Base-by-base conservation (phyloP, 2,797 vertebrate genomes). In the Heliangelus exortis region DNA sequence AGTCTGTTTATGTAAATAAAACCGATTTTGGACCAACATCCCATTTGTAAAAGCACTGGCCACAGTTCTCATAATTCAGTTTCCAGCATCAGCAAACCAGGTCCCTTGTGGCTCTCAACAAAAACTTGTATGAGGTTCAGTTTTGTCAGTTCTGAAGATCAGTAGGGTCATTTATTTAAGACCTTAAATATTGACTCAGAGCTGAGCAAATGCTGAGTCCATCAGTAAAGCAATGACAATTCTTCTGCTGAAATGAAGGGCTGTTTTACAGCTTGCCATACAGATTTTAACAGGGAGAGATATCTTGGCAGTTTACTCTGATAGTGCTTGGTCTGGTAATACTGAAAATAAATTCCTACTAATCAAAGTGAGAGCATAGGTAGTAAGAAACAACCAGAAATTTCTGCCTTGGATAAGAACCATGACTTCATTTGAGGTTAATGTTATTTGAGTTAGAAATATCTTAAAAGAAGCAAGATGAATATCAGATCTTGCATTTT, bases 161-260 rank as follows among this genome's bases (percentile, higher is more conserved):
- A 66, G 55, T 26, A 82, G 59, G 47, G 9, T 8, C 19, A 66
- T 77, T 83, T 93, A 50, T 83, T 83, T 83, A 90, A 90, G 69
- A 59, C 43, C 17, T 67, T 71, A 83, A 94, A 69, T 92, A 90
- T 88, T 92, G 76, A 86, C 34, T 83, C 33, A 77, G 76, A 77
- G 65, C 62, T 90, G 34, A 83, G 48, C 23, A 93, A 93, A 93
- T 87, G 15, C 19, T 86, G 53, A 85, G 72, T 77, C 45, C 36
- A 33, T 69, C 68, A 90, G 43, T 28, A 55, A 81, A 68, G 47
- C n/a, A 67, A 0, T 80, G n/a, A 39, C 48, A 89, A 62, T 23
- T 79, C 43, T 39, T 79, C 12, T 55, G 51, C 34, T 47, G 84
- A 69, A 90, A 62, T 29, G 9, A 58, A 85, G 53, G 43, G 1